Base-by-base conservation (phyloP, 1,140 invertebrate species). In the Pectinophora gossypiella region DNA sequence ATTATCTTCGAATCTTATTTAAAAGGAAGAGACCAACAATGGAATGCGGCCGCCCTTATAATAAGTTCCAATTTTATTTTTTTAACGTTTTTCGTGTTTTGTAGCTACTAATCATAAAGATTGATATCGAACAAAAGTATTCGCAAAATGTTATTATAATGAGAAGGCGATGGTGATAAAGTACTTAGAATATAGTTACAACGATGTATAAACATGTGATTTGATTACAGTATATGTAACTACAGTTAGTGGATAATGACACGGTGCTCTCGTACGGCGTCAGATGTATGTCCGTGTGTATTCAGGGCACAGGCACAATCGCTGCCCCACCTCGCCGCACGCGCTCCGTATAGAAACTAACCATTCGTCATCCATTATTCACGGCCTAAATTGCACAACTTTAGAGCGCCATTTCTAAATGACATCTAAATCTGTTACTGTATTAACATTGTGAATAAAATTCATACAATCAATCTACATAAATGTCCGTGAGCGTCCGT, bases 381-480 rank as follows among this genome's bases (percentile, higher is more conserved):
- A 84, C 84, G 84, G 80, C 75, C 78, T 82, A 82, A 87, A 87
- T 87, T 87, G 84, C 81, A 79, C 84, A 87, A 87, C 75, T 87
- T 84, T 82, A 84, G 75, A 87, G 76, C 77, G 83, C 81, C 76
- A 85, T 87, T 87, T 85, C 84, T 84, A 87, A 87, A 85, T 87
- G 84, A 87, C 84, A 83, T 84, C 84, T 87, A 87, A 87, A 87
- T 85, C 84, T 87, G 81, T 87, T 85, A 84, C 65, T 85, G 84
- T 87, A 87, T 87, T 87, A 87, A 85, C 84, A 85, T 85, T 84
- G 81, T 87, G 81, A 87, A 87, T 87, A 85, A 87, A 87, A 87
- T 87, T 87, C 68, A 87, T 85, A 85, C 81, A 87, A 87, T 87
- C 80, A 87, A 85, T 87, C 84, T 87, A 87, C 84, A 87, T 85